These are phyloP conservation scores for Rhinoderma darwinii DNA, from an alignment of 2,113 vertebrate species.

Conservation along the genomic window DNA sequence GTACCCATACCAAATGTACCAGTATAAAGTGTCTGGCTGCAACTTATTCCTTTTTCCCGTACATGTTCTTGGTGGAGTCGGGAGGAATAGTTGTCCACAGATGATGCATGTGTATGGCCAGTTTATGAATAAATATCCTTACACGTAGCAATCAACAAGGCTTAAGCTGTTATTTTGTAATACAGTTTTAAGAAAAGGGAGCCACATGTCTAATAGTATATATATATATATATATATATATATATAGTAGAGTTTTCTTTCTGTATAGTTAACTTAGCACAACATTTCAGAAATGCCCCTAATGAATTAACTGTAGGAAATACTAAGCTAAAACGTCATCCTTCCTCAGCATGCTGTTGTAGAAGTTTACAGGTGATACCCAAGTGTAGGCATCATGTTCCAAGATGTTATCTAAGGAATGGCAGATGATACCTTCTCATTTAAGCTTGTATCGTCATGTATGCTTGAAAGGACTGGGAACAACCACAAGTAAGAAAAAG, in stretches of 20 bases:
- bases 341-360: neutral
- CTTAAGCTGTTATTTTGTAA: too few relatives aligned
- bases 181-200: neutral
- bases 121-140: neutral
- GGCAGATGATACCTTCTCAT: constrained; percentile 18
- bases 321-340: constrained; percentile 3
- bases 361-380: constrained; percentile 23
- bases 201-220: neutral
- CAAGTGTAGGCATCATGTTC: constrained; percentile 3
- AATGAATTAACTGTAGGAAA: constrained; percentile 1
- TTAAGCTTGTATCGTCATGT: constrained; percentile 9
- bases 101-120: neutral
- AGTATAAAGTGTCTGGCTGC: too few relatives aligned
- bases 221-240: too few relatives aligned
- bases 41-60: too few relatives aligned
- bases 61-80: neutral
- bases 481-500: neutral
- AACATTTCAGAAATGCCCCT: constrained; percentile 2
- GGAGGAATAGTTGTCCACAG: neutral
- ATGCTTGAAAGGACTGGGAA: neutral
- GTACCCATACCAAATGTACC: too few relatives aligned
- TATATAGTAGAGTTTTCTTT: neutral
- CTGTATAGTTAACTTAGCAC: neutral
- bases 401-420: constrained; percentile 30
- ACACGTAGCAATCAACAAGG: neutral